phyloP scores from a whole-genome alignment of 2,797 vertebrate species.

The Phoebastria nigripes region DNA sequence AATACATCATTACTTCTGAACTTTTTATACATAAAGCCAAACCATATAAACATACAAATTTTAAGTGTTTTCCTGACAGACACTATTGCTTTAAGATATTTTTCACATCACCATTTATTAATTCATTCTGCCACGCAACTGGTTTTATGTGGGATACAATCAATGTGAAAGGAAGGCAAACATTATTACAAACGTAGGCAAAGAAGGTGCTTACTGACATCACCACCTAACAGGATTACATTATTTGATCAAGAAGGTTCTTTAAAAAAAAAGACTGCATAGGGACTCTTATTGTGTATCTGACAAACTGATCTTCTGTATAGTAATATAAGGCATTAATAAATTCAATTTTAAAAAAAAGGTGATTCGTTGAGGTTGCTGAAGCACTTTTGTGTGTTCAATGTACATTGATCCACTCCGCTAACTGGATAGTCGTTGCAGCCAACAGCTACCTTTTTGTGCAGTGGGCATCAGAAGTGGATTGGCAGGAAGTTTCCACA shows the following conservation, averaged over 20 bases:
- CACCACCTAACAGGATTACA: conserved; percentile 32
- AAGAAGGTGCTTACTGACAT: conserved; percentile 57
- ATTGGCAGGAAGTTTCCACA: neutral
- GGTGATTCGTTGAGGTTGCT: conserved; percentile 64
- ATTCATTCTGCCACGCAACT: conserved; percentile 35
- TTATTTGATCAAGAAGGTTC: neutral
- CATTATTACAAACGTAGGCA: conserved; percentile 57
- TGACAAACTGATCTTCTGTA: conserved; percentile 61
- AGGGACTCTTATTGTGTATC: conserved; percentile 45
- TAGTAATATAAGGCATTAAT: conserved; percentile 76
- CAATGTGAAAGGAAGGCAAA: conserved; percentile 65
- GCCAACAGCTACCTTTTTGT: neutral
- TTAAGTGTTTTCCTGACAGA: conserved; percentile 63
- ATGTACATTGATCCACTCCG: neutral
- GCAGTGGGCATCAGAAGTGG: neutral
- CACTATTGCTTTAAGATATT: conserved; percentile 73
- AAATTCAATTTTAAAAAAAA: conserved; percentile 63
- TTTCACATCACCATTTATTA: conserved; percentile 38
- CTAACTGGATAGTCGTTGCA: neutral
- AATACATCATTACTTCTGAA: conserved; percentile 64
- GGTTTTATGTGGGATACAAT: conserved; percentile 52
- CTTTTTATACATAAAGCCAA: conserved; percentile 65
- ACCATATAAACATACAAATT: conserved; percentile 69
- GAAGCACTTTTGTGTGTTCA: conserved; percentile 71
- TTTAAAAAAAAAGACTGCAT: conserved; percentile 43